Conservation (phyloP, 2,888 invertebrate genomes). For the Meiosimyza platycephala region DNA sequence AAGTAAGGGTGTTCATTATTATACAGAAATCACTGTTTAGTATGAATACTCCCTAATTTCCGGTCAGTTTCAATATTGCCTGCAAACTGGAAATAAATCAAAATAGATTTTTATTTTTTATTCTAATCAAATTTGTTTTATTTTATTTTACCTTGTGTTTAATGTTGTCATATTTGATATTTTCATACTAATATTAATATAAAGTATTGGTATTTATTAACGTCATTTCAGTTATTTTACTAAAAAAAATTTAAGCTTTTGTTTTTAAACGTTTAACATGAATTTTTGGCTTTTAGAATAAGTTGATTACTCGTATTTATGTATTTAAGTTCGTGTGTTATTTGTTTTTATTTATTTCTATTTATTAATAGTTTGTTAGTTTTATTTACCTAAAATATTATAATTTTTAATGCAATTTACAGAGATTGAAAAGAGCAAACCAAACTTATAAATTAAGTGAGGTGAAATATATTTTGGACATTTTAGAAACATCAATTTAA, state of each 20-base stretch:
- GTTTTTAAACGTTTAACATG: slow-evolving; percentile 26
- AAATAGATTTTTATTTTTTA: no score
- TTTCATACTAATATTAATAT: slow-evolving; percentile 12
- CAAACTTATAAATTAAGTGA: no score
- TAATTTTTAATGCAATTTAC: no score
- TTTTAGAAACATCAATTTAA: no score
- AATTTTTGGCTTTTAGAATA: slow-evolving; percentile 18
- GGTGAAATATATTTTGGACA: no score
- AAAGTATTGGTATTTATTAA: slow-evolving; percentile 17
- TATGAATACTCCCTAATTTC: no score
- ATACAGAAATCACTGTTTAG: no score
- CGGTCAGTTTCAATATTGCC: no score
- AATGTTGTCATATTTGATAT: slow-evolving; percentile 34
- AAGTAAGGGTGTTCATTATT: no score
- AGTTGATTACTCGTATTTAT: slow-evolving; percentile 6
- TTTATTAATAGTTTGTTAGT: slow-evolving; percentile 29
- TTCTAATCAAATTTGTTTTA: slow-evolving; percentile 5
- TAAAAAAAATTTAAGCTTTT: slow-evolving; percentile 19
- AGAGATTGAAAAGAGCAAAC: no score
- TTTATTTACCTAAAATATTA: background rate
- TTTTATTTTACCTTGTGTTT: slow-evolving; percentile 31
- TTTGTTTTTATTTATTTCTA: slow-evolving; percentile 21
- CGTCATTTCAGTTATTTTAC: slow-evolving; percentile 14
- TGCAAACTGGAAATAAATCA: no score
- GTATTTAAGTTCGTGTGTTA: slow-evolving; percentile 22